phyloP scores from a whole-genome alignment of 2,888 invertebrate genomes.

The Chironomus tentans region DNA sequence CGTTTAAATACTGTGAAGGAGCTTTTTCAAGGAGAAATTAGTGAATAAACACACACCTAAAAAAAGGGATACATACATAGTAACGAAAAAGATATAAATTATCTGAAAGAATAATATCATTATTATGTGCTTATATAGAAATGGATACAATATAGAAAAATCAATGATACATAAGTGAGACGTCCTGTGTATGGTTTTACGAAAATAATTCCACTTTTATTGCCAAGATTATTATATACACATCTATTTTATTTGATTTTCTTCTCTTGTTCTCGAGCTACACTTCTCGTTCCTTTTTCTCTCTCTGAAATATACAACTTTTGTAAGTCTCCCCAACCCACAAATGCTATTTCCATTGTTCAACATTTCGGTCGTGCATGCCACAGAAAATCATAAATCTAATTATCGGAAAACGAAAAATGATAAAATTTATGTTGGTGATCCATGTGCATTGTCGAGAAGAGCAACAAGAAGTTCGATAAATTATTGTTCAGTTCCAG shows the following conservation, averaged over 20 bases:
- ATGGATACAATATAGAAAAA: conserved; percentile 10
- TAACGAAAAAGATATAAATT: not conserved
- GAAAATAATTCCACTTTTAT: conserved; percentile 25
- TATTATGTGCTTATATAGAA: not conserved
- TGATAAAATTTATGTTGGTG: not conserved
- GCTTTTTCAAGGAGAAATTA: no score
- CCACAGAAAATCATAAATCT: conserved; percentile 22
- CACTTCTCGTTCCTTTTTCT: not conserved
- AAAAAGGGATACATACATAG: not conserved
- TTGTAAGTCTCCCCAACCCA: no score
- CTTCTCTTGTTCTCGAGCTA: no score
- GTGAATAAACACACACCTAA: not conserved
- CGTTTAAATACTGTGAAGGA: no score
- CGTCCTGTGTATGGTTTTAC: conserved; percentile 10
- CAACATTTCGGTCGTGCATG: conserved; percentile 7
- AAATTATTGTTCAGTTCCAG: no score
- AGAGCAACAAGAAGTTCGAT: not conserved
- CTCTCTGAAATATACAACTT: not conserved
- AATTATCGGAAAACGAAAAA: conserved; percentile 5
- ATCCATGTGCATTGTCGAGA: no score
- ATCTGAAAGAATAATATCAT: not conserved
- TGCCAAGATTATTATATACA: conserved; percentile 15
- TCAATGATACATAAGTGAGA: conserved; percentile 26
- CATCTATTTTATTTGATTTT: no score
- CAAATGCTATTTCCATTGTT: conserved; percentile 13